Evolutionary conservation across 2,113 vertebrate genomes (phyloP), one percentile per base, ranked within the genome.

Genomic region (Porphyrio hochstetteri): DNA sequence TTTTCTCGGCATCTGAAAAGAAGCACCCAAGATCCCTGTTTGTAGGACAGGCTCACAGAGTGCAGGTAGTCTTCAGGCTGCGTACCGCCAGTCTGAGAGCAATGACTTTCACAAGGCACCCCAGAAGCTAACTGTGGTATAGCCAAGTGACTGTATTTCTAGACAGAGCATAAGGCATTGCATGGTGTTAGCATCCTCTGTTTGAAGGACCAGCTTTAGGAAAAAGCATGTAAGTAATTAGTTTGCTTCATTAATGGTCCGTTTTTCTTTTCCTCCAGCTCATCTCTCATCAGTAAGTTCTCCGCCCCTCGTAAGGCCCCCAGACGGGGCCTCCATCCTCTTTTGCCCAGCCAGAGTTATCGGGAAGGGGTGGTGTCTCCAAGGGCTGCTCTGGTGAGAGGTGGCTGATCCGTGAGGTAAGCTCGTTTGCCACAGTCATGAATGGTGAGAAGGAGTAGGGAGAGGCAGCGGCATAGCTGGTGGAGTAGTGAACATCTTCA

Each of bases 401-500:
- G 3, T 98, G 94, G 71, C 95, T 81, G 93, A 97, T 97, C 96
- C 99, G 99, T 95, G 98, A 91, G 24, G 97, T 90, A 19, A 98
- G 95, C 61, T 99, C 99, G 0, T 46, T 98, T 82, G 98, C 83
- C 70, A 97, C 59, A 16, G 98, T 96, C 98, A 98, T 85, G 68
- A 99, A 98, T 1, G 99, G 97, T 56, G 98, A 92, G 77, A 98
- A 96, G 57, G 98, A 28, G 88, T 98, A 99, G 23, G 98, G 88
- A 4, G 98, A 87, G 23, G 97, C 23, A 36, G 97, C 67, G 3
- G 98, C 92, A 80, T 98, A 99, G 78, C 98, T 95, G 16, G 98
- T 81, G 4, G 98, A 52, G 91, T 98, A 99, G 90, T 99, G 98
- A 31, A 95, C 95, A 4, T 99, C 99, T 67, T 99, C 99, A 7